These are phyloP conservation scores for Cyanoderma ruficeps DNA, from an alignment of 2,113 vertebrate species.

Conservation along the genomic window DNA sequence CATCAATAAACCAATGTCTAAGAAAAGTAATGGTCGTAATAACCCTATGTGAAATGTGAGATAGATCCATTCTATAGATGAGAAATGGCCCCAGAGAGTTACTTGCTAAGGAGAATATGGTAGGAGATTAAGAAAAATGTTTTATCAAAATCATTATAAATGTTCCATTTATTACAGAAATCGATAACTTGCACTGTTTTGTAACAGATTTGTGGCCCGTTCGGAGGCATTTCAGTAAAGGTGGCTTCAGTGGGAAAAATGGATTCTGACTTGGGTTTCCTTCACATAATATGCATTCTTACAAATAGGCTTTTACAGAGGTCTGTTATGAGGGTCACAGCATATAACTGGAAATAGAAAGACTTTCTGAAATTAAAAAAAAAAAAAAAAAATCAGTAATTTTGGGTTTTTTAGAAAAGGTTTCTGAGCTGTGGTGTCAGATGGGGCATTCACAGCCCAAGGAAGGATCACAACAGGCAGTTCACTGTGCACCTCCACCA, in stretches of 20 bases:
- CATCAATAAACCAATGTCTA: background rate
- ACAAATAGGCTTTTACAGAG: background rate
- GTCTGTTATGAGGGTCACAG: background rate
- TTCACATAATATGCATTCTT: background rate
- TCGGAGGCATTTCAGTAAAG: background rate
- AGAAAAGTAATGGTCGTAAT: constrained; percentile 17
- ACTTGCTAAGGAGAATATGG: background rate
- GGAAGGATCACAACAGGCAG: background rate
- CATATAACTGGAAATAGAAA: background rate
- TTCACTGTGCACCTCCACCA: background rate
- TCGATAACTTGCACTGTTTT: background rate
- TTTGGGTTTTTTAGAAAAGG: background rate
- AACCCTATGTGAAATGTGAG: background rate
- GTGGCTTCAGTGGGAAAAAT: background rate
- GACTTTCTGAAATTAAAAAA: background rate
- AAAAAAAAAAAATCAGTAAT: background rate
- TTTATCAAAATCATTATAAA: background rate
- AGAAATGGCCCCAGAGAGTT: background rate
- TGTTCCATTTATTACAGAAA: constrained; percentile 10
- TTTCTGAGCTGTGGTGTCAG: background rate
- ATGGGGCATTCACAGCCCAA: background rate
- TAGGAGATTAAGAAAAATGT: background rate
- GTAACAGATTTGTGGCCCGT: background rate
- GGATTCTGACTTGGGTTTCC: background rate
- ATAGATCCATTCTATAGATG: background rate